phyloP scores from a whole-genome alignment of 2,113 vertebrate genomes.

The Nyctibius bracteatus region DNA sequence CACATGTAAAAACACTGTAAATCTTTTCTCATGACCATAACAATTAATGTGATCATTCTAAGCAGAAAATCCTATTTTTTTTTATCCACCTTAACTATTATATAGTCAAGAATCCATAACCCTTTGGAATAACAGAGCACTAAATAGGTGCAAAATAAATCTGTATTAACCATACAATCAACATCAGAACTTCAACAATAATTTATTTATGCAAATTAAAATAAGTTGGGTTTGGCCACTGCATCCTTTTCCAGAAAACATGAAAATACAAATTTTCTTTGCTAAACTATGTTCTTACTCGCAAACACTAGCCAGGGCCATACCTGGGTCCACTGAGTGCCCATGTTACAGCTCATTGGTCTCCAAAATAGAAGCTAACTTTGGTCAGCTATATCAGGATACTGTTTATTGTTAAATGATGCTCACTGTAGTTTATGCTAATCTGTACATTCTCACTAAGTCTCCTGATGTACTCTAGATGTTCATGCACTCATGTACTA shows the following conservation, averaged over 20 bases:
- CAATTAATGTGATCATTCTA: neutral
- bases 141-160: neutral
- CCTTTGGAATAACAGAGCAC: neutral
- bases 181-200: neutral
- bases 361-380: neutral
- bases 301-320: neutral
- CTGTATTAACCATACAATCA: neutral
- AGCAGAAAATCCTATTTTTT: neutral
- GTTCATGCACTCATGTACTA: neutral
- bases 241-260: neutral
- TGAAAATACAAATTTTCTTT: neutral
- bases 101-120: neutral
- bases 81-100: neutral
- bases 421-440: neutral
- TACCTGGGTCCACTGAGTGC: neutral
- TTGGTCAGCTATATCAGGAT: neutral
- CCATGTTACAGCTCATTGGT: neutral
- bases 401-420: neutral
- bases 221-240: neutral
- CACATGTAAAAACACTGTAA: neutral
- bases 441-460: neutral
- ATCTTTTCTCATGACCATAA: neutral
- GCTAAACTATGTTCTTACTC: neutral
- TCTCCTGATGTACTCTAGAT: neutral
- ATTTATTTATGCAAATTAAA: neutral